phyloP scores from a whole-genome alignment of 2,113 vertebrate genomes.

The Oostethus manadensis region DNA sequence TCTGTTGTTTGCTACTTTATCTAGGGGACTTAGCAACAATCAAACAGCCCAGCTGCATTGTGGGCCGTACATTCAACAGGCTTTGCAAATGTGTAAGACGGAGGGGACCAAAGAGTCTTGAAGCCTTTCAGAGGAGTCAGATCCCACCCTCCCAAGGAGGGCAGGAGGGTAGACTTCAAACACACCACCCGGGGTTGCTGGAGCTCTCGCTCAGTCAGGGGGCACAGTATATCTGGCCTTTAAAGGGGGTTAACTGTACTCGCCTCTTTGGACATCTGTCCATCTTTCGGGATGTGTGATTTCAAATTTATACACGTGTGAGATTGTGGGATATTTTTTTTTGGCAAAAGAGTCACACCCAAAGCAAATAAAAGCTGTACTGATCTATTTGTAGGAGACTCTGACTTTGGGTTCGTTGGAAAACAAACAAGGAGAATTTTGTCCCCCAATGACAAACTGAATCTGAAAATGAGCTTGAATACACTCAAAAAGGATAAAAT shows the following conservation, averaged over 20 bases:
- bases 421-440: too few relatives aligned
- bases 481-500: too few relatives aligned
- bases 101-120: conserved; percentile 52
- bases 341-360: too few relatives aligned
- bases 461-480: too few relatives aligned
- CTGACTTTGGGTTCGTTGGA: too few relatives aligned
- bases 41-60: conserved; percentile 57
- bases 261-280: conserved; percentile 22
- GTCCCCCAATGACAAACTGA: too few relatives aligned
- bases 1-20: conserved; percentile 67
- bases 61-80: conserved; percentile 52
- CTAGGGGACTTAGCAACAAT: conserved; percentile 63
- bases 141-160: conserved; percentile 44
- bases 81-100: conserved; percentile 61
- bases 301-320: neutral
- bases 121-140: conserved; percentile 48
- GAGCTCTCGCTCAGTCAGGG: conserved; percentile 61
- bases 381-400: too few relatives aligned
- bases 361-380: too few relatives aligned
- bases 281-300: conserved; percentile 13
- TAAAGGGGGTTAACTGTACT: conserved; percentile 67
- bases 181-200: conserved; percentile 51
- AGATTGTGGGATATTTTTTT: too few relatives aligned
- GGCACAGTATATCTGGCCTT: conserved; percentile 54
- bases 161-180: conserved; percentile 64